Evolutionary conservation across 64 coral and sea anemone genomes (phyloP), one percentile per base, ranked within the genome.

Genomic region (Stylophora pistillata): DNA sequence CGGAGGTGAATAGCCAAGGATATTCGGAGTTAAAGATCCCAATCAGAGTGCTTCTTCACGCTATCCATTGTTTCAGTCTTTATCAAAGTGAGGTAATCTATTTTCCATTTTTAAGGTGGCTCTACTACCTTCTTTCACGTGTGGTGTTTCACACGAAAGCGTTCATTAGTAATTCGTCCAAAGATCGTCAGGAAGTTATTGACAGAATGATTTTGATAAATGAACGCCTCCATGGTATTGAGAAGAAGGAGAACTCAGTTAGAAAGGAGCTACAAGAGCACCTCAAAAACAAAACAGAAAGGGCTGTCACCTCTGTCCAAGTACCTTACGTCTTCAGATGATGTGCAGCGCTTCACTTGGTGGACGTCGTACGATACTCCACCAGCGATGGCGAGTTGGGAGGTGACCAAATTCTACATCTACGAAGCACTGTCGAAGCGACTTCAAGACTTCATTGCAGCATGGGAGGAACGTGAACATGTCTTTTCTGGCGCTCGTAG

Each of bases 341-440:
- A 73, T 7, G 47, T 20, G 29, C 29, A 27, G 4, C n/a, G 33
- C n/a, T 86, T 86, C 58, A 73, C 66, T 33, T 74, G 47, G 23
- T 86, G 84, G 84, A 73, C 34, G 18, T 28, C 73, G 30, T 66
- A 86, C 55, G 84, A 86, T n/a, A 56, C 32, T 31, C 84, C 84
- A 55, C 55, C 27, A 7, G 37, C 37, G 37, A 64, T 52, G 25
- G 64, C 28, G 71, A 13, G 17, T 1, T 86, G 82, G 68, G 68
- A 56, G 33, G 21, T 21, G 28, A 86, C 68, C 0, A 18, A 56
- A 23, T 57, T 56, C 21, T 34, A 71, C 23, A 58, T 86, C 23
- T 7, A 0, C 0, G 73, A 55, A 59, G 25, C 15, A 1, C 25
- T 86, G 13, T 29, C 52, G 37, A 54, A n/a, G 23, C 66, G 84